These are phyloP conservation scores for Sarcophaga variegata DNA, from an alignment of 2,888 invertebrate genomes.

Conservation along the genomic window DNA sequence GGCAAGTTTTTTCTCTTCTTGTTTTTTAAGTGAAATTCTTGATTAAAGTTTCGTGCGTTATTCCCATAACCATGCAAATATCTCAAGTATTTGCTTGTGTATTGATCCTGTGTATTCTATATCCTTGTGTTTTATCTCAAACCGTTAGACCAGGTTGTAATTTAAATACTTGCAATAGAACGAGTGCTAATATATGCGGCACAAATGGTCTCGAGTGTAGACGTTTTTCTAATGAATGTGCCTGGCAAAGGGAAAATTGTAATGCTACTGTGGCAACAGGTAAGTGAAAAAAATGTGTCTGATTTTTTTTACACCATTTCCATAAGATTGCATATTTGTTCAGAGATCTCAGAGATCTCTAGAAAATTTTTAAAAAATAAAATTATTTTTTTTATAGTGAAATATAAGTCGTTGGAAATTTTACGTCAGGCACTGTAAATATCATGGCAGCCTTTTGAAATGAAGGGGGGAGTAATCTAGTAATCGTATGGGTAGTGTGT, in stretches of 20 bases:
- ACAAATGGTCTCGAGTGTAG: constrained; percentile 53
- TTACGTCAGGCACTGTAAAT: no score
- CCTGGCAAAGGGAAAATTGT: constrained; percentile 56
- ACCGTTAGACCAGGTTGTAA: constrained; percentile 25
- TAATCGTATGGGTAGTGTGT: no score
- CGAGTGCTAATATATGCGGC: constrained; percentile 50
- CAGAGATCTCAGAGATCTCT: background rate
- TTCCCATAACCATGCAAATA: constrained; percentile 31
- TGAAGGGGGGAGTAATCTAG: no score
- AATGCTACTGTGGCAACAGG: constrained; percentile 63
- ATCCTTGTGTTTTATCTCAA: constrained; percentile 36
- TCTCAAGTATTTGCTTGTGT: constrained; percentile 31
- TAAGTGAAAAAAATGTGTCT: constrained; percentile 20
- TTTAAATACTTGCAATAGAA: constrained; percentile 47
- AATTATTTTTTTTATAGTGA: no score
- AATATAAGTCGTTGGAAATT: no score
- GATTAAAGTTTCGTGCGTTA: background rate
- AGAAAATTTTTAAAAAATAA: no score
- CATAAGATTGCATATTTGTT: background rate
- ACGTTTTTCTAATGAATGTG: constrained; percentile 59
- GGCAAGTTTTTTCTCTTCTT: no score
- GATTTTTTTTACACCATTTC: constrained; percentile 32
- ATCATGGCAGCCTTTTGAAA: no score
- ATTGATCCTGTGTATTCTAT: constrained; percentile 23
- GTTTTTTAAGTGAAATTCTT: no score